Conservation (phyloP, 2,113 vertebrate genomes). For the Nesogale talazaci region DNA sequence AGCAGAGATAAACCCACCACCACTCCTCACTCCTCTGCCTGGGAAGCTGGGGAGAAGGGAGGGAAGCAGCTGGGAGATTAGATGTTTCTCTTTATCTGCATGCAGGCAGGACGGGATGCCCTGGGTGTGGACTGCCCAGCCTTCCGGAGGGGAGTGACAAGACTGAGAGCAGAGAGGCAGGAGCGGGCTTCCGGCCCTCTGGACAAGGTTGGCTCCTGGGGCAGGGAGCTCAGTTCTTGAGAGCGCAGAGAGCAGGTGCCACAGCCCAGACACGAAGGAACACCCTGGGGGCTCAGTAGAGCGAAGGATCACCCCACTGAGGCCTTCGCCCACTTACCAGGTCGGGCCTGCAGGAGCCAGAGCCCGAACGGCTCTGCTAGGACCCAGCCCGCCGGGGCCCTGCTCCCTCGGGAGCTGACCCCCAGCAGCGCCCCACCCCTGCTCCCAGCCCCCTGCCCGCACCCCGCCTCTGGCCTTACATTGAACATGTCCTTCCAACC, state of each 20-base stretch:
- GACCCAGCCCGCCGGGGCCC: background rate
- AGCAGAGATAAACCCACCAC: slow-evolving; percentile 66
- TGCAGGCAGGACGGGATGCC: slow-evolving; percentile 30
- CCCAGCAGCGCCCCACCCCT: background rate
- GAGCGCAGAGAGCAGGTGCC: background rate
- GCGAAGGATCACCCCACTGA: background rate
- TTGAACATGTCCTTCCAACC: slow-evolving; percentile 98
- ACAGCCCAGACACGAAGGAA: background rate
- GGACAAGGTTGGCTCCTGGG: background rate
- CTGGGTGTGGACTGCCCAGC: background rate
- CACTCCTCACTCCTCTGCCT: background rate
- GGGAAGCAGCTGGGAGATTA: slow-evolving; percentile 37
- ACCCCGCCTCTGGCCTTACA: slow-evolving; percentile 84
- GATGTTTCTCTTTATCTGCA: slow-evolving; percentile 59
- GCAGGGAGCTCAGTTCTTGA: background rate
- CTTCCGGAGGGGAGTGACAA: background rate
- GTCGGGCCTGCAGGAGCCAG: background rate
- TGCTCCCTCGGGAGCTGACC: background rate
- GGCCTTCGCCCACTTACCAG: background rate
- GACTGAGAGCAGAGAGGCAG: background rate
- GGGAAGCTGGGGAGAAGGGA: background rate
- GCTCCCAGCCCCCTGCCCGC: too few relatives aligned
- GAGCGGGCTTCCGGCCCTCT: background rate
- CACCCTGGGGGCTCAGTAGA: background rate
- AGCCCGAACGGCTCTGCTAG: background rate